These are phyloP conservation scores for Phyllostomus hastatus DNA, from an alignment of 2,113 vertebrate species.

Conservation along the genomic window DNA sequence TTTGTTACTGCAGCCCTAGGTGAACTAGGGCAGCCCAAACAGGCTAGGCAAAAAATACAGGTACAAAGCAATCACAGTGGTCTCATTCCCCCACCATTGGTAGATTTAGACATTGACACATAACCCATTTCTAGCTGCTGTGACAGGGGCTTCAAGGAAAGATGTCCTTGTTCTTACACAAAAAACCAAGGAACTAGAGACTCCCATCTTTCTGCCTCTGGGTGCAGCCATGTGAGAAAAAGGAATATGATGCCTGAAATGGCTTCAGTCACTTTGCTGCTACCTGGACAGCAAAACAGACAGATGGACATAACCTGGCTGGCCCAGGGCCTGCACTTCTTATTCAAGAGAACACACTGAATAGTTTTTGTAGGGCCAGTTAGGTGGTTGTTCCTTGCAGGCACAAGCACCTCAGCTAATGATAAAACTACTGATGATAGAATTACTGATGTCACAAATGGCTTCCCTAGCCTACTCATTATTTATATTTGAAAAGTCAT, in stretches of 20 bases:
- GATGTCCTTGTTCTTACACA: neutral
- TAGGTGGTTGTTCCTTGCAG: neutral
- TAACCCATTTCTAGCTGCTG: neutral
- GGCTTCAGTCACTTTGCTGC: neutral
- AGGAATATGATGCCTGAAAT: neutral
- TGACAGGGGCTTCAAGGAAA: neutral
- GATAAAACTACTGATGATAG: neutral
- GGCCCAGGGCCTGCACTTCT: neutral
- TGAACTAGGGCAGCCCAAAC: neutral
- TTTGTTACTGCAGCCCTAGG: neutral
- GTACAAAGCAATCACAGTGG: accelerated
- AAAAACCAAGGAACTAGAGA: neutral
- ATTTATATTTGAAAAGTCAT: neutral
- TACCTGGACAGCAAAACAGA: neutral
- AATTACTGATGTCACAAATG: neutral
- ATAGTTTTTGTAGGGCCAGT: neutral
- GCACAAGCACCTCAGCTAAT: neutral
- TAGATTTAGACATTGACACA: neutral
- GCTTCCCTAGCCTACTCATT: neutral
- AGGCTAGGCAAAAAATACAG: neutral
- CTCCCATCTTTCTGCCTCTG: neutral
- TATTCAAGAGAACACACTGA: neutral
- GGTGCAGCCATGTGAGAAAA: neutral
- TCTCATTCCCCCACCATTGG: neutral
- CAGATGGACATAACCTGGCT: neutral